Conservation (phyloP, 2,888 invertebrate genomes). For the Barypeithes pellucidus region DNA sequence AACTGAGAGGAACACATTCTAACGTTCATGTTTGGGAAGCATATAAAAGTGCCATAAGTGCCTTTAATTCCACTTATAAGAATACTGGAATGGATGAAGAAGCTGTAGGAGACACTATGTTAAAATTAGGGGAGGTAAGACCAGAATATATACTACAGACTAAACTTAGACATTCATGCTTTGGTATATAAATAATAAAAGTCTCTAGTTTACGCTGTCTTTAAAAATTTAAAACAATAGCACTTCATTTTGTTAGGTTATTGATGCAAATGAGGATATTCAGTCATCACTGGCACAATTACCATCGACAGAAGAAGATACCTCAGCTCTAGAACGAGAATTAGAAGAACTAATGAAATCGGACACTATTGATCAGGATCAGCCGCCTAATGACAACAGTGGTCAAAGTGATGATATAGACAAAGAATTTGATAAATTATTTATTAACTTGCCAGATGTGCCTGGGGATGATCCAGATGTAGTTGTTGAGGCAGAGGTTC, state of each 20-base stretch:
- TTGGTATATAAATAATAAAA: too few species aligned
- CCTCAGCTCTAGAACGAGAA: constrained; percentile 80
- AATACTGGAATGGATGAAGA: constrained; percentile 80
- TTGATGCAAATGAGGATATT: constrained; percentile 75
- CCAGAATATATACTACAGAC: too few species aligned
- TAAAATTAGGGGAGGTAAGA: constrained; percentile 80
- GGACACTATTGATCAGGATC: constrained; percentile 43
- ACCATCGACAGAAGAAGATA: constrained; percentile 72
- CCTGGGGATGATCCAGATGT: constrained; percentile 57
- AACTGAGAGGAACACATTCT: constrained; percentile 75
- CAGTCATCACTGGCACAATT: constrained; percentile 73
- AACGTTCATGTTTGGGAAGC: constrained; percentile 75
- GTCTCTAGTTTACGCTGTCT: too few species aligned
- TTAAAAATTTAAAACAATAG: too few species aligned
- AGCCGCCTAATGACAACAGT: constrained; percentile 57
- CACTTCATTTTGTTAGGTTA: constrained; percentile 69
- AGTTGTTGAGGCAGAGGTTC: constrained; percentile 49
- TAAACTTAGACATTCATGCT: too few species aligned
- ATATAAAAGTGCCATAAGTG: constrained; percentile 79
- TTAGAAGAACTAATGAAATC: constrained; percentile 74
- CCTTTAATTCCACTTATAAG: constrained; percentile 78
- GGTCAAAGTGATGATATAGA: constrained; percentile 59
- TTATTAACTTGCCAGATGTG: constrained; percentile 62
- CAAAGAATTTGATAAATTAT: constrained; percentile 58
- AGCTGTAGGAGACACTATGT: constrained; percentile 80